phyloP scores from a whole-genome alignment of 2,888 invertebrate species.

The Abscondita cerata region DNA sequence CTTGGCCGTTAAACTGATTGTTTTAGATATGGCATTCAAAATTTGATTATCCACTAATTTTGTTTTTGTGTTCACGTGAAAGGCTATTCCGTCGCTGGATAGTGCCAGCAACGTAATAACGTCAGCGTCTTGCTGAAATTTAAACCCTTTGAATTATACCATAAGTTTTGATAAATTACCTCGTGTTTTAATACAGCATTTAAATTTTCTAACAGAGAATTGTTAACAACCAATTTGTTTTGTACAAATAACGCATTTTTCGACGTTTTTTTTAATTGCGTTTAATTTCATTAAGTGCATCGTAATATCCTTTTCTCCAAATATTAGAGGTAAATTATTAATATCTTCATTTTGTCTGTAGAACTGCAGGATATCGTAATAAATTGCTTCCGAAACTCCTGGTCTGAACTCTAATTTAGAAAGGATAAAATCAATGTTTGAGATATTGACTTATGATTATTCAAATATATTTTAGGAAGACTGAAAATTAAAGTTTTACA shows the following conservation, averaged over 20 bases:
- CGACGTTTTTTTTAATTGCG: slow-evolving; percentile 23
- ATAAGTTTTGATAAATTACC: too few species aligned
- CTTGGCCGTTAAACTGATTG: slow-evolving; percentile 32
- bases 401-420: slow-evolving; percentile 74
- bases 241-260: slow-evolving; percentile 18
- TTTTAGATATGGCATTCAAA: slow-evolving; percentile 29
- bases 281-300: slow-evolving; percentile 39
- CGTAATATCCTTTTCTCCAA: slow-evolving; percentile 41
- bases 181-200: not conserved
- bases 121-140: slow-evolving; percentile 39
- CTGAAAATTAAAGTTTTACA: not conserved
- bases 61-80: slow-evolving; percentile 19
- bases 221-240: slow-evolving; percentile 10
- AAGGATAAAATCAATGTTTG: slow-evolving; percentile 63
- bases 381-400: slow-evolving; percentile 78
- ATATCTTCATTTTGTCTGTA: slow-evolving; percentile 34
- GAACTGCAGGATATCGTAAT: too few species aligned
- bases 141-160: slow-evolving; percentile 4
- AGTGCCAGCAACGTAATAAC: slow-evolving; percentile 40
- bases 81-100: slow-evolving; percentile 40
- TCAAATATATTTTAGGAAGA: too few species aligned
- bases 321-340: slow-evolving; percentile 38
- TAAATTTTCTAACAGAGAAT: not conserved
- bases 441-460: too few species aligned
- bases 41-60: slow-evolving; percentile 6